Evolutionary conservation across 2,888 invertebrate species (phyloP), one percentile per base, ranked within the genome.

Genomic region (Yponomeuta plumbellus): DNA sequence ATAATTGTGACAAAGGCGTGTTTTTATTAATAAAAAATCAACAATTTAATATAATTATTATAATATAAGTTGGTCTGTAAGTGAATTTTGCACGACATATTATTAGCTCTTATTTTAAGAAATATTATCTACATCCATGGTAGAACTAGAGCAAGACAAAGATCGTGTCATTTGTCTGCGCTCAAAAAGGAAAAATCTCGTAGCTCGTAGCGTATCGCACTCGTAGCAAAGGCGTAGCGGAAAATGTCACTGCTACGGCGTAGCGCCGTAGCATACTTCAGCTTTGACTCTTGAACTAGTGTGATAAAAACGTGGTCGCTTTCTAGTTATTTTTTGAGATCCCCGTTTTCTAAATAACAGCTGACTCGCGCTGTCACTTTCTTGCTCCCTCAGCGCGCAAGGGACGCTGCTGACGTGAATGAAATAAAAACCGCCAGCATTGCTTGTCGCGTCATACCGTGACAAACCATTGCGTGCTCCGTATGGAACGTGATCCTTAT

Each of bases 391-490:
- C 5, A 52, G 44, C 44, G 17, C 44, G 44, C 13, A 52, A 52
- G 13, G 17, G 44, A 52, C 44, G 44, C 44, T 8, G 44, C 44
- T 52, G 44, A 21, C 11, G 59, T 21, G 23, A 20, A 20, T 23
- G 23, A 59, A 21, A 59, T 11, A 20, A 59, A 22, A 59, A 10
- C 59, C 21, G 59, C 59, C 21, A 13, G 23, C 34, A 34, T 21
- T 21, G 13, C n/a, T n/a, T 11, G 21, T 21, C 11, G 20, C 21
- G 59, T 59, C 21, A 22, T 22, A 59, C n/a, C 22, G 23, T 59
- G 59, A 59, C 59, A 21, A 52, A 52, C 44, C 23, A 59, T 59
- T 59, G 59, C 59, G 59, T 59, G 59, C 21, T 59, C 59, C 21
- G 59, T 21, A 21, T 59, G 21, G 22, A 59, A 59, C 59, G 59